Base-by-base conservation (phyloP, 2,113 vertebrate genomes). In the Tylochromis polylepis region DNA sequence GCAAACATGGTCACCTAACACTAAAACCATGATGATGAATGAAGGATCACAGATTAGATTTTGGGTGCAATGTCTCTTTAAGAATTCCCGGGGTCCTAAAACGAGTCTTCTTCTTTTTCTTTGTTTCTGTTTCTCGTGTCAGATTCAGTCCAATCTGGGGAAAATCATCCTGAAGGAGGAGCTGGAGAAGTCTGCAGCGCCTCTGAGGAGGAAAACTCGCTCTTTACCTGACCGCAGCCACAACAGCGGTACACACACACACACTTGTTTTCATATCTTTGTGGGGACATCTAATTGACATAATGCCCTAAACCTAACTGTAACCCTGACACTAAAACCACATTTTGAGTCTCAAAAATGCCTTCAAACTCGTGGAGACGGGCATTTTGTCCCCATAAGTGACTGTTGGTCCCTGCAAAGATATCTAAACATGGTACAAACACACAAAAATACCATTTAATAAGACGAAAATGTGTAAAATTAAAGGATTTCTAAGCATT, bases 81-180 rank as follows among this genome's bases (percentile, higher is more conserved):
- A 53, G 5, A 15, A 15, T 43, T n/a, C 10, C 7, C 5, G 9
- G 14, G n/a, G n/a, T 41, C 31, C 8, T 57, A 4, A 9, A 27
- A 8, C 11, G 43, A 8, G 16, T 36, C 5, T 4, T n/a, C 9
- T 62, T 62, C 59, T 31, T 4, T 31, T 31, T 31, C 36, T 24
- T 3, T 56, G 41, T 62, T 34, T 67, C 0, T 67, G 27, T 46
- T 1, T 60, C 20, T 29, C 8, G 3, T 29, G 5, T 57, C 92
- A 99, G 98, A 97, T 99, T 86, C 97, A 97, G 94, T 99, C 98
- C 53, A 99, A 99, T 93, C 93, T 99, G 18, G 98, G 98, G 18
- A 98, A 98, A 91, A 93, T 99, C 94, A 98, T 99, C 91, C 94
- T 99, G 93, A 98, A 98, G 93, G 98, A 99, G 88, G 98, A 99